A percentile compares a stretch with the other conserved stretches of the same genome.
These are phyloP conservation scores for Cheilosia urbana DNA, from an alignment of 2,888 invertebrate genomes.

Conservation along the genomic window DNA sequence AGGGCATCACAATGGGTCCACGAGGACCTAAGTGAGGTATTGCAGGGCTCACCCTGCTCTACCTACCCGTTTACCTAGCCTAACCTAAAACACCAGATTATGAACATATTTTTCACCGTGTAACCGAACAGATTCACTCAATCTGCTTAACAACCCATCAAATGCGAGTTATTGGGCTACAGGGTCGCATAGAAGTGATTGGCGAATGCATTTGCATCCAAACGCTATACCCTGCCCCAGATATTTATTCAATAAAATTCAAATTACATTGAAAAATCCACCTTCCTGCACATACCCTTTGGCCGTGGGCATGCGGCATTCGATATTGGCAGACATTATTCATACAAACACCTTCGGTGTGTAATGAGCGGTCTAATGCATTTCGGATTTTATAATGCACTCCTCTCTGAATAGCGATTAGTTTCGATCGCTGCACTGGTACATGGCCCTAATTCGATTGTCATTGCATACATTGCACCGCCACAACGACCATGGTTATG, in stretches of 20 bases:
- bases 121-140: constrained; percentile 9
- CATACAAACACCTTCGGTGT: constrained; percentile 67
- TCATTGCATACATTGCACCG: constrained; percentile 40
- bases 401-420: constrained; percentile 59
- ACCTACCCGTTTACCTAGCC: too few species aligned
- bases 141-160: constrained; percentile 3
- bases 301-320: constrained; percentile 29
- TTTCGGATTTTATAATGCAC: constrained; percentile 58
- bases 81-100: neutral
- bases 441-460: constrained; percentile 69
- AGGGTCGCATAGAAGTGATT: constrained; percentile 14
- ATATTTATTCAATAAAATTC: constrained; percentile 54
- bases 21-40: too few species aligned
- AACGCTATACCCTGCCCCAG: constrained; percentile 56
- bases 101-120: constrained; percentile 21
- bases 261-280: constrained; percentile 25
- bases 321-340: constrained; percentile 63
- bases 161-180: constrained; percentile 47
- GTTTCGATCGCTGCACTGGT: constrained; percentile 27
- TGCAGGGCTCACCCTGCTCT: too few species aligned
- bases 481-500: constrained; percentile 30
- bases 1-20: too few species aligned
- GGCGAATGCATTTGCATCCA: constrained; percentile 57
- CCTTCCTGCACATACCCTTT: constrained; percentile 24
- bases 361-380: constrained; percentile 67